These are phyloP conservation scores for Scomber colias DNA, from an alignment of 2,113 vertebrate species.

Conservation along the genomic window DNA sequence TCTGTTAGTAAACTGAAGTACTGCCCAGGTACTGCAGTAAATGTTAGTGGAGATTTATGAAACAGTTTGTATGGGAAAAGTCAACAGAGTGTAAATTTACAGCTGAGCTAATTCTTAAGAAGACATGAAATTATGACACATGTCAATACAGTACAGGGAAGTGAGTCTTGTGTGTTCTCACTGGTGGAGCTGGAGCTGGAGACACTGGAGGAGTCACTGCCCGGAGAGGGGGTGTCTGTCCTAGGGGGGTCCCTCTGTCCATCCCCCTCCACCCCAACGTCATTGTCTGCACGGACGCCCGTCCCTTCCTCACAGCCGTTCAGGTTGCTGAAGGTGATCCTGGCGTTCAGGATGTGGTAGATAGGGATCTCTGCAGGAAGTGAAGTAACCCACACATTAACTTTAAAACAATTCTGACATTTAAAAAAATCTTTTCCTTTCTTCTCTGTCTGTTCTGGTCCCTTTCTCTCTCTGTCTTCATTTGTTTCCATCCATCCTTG, in stretches of 20 bases:
- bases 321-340: slow-evolving; percentile 98
- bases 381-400: background rate
- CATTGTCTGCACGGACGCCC: slow-evolving; percentile 75
- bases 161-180: slow-evolving; percentile 61
- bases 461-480: background rate
- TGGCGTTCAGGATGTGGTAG: slow-evolving; percentile 97
- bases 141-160: background rate
- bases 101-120: background rate
- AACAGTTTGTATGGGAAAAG: background rate
- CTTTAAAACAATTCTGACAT: background rate
- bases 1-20: background rate
- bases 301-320: slow-evolving; percentile 93
- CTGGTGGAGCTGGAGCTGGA: slow-evolving; percentile 97
- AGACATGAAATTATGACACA: background rate
- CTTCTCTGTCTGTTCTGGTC: background rate
- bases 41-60: slow-evolving; percentile 21
- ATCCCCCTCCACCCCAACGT: slow-evolving; percentile 85
- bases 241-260: slow-evolving; percentile 87
- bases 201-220: slow-evolving; percentile 96
- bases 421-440: background rate
- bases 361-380: slow-evolving; percentile 92
- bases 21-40: background rate
- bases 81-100: background rate
- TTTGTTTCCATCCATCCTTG: background rate
- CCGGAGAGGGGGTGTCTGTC: slow-evolving; percentile 92